Evolutionary conservation across 1,140 invertebrate species (phyloP), one percentile per base, ranked within the genome.

Genomic region (Scaptomyza hsui): DNA sequence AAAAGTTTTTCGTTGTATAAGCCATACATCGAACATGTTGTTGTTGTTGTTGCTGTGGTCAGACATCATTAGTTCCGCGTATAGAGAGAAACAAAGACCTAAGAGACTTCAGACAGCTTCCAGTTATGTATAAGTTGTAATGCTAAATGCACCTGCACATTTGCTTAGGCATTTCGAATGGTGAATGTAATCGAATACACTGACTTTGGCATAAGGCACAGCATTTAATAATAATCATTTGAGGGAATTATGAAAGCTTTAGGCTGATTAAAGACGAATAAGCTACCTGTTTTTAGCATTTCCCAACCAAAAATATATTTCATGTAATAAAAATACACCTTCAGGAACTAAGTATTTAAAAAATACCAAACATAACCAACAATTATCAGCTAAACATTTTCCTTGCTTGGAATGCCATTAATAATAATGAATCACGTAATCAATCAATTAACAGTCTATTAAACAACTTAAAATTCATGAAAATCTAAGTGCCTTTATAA

Each of bases 31-130:
- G 18, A 75, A 72, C 62, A 75, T n/a, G n/a, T n/a, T 61, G 65
- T 74, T 71, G 59, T 78, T 78, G 74, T 75, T 29, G 26, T 37
- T 37, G 3, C 7, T 37, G 32, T 37, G 71, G 57, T 72, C 64
- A 63, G 60, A 12, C 39, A 83, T 78, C 75, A 72, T 82, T 82
- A 76, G 79, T 82, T 82, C 78, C 79, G 78, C 72, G 74, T 82
- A 68, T 9, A 62, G 64, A 53, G n/a, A 24, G 64, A 53, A 15
- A 19, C 29, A 41, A 56, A 44, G 42, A n/a, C n/a, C n/a, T n/a
- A n/a, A 42, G 42, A 29, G 29, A 45, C 52, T 55, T 16, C 57
- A 65, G 48, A 56, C 49, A 48, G 39, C 26, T 9, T 68, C 35
- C 55, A 29, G 29, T 19, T 16, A n/a, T 37, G 12, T n/a, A 13